Evolutionary conservation across 2,113 vertebrate species (phyloP), one percentile per base, ranked within the genome.

Genomic region (Brienomyrus brachyistius): DNA sequence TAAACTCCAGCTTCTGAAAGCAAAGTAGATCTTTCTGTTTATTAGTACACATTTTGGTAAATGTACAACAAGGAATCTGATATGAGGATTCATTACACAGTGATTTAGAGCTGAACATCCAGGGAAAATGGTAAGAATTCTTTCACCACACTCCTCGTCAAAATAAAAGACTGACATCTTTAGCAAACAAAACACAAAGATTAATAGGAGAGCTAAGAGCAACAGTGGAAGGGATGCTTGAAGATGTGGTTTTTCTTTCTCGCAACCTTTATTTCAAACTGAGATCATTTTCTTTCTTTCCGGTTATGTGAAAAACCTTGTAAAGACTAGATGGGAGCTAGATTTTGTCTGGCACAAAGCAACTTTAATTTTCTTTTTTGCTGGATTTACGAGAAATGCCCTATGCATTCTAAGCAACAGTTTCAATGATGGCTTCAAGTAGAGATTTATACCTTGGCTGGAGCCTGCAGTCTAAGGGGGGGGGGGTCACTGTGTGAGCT

Each of bases 351-450:
- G 86, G 59, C 7, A 91, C 87, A 90, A 92, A 91, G 91, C 90
- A 31, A 87, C 10, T 87, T 95, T 95, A 95, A 95, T 70, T 31
- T 93, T 93, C 95, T 95, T 94, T 83, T 43, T 77, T 92, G 83
- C 92, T 91, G 47, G 59, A 91, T 96, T 95, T 94, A 94, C 93
- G 90, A 94, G 92, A 92, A 93, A 52, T 89, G 90, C 50, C 89
- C 86, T 52, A 91, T 87, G 92, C 92, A 92, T 92, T 93, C 92
- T 91, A 87, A 91, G 50, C 80, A 59, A 92, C 90, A 40, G 43
- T 90, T 92, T 93, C 89, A 94, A 94, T 91, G 92, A 92, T 93
- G 82, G 43, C 90, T 90, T 93, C 89, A 90, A 93, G 91, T 70
- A 89, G 87, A 91, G 93, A 95, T 93, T 94, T 92, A 93, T 93